These are phyloP conservation scores for Epizoanthus scotinus DNA, from an alignment of 92 coral and sea anemone species.

Conservation along the genomic window DNA sequence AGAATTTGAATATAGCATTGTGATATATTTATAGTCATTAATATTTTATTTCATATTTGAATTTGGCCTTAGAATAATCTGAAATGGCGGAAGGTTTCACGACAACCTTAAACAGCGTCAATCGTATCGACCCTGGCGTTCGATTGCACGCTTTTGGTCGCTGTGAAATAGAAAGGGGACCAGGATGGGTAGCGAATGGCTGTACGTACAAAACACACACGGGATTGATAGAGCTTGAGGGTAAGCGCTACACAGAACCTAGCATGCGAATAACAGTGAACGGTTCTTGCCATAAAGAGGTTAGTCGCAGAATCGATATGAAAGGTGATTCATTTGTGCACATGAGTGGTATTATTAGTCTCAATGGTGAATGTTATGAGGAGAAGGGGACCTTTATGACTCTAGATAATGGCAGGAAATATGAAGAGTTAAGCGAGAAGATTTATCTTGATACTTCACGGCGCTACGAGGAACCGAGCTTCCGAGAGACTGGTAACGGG, in stretches of 20 bases:
- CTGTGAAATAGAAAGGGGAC: conserved; percentile 26
- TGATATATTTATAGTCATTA: neutral
- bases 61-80: neutral
- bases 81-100: conserved; percentile 33
- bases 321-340: conserved; percentile 26
- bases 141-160: conserved; percentile 36
- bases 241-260: neutral
- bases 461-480: conserved; percentile 37
- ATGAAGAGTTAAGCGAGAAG: conserved; percentile 8
- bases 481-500: conserved; percentile 3
- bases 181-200: conserved; percentile 3
- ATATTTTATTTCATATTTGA: conserved; percentile 1
- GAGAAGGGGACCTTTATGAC: conserved; percentile 17
- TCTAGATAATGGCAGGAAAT: conserved; percentile 22
- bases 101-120: conserved; percentile 15
- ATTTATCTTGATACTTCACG: conserved; percentile 7
- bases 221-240: conserved; percentile 15
- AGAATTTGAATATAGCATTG: no score
- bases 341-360: conserved; percentile 19
- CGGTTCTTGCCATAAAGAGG: conserved; percentile 15
- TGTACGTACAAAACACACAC: conserved; percentile 4
- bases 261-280: neutral
- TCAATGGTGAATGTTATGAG: neutral
- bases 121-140: conserved; percentile 11
- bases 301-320: conserved; percentile 23